phyloP scores from a whole-genome alignment of 2,888 invertebrate genomes.

The Synanthedon vespiformis region DNA sequence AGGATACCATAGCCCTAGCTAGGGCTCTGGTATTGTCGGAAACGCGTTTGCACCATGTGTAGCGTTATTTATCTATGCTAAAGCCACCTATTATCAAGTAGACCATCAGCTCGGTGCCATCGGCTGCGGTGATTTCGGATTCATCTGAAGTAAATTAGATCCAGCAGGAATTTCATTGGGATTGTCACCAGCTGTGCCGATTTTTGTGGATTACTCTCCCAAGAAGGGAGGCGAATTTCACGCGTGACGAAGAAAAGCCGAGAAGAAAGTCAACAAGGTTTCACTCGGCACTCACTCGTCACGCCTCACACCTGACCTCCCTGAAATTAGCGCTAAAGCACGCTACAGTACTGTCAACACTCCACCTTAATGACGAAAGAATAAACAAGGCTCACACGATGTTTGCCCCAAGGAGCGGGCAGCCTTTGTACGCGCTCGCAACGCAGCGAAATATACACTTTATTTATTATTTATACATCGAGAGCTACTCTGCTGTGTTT shows the following conservation, averaged over 20 bases:
- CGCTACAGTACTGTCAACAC: conserved; percentile 41
- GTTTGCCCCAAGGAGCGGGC: conserved; percentile 44
- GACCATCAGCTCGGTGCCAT: too few relatives aligned
- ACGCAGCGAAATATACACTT: conserved; percentile 57
- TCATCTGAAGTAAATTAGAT: too few relatives aligned
- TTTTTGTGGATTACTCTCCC: too few relatives aligned
- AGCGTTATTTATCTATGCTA: too few relatives aligned
- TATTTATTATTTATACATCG: conserved; percentile 67
- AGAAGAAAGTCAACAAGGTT: neutral
- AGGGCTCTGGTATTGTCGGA: too few relatives aligned
- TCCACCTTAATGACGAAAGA: conserved; percentile 61
- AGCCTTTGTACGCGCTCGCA: conserved; percentile 53
- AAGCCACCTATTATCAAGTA: too few relatives aligned
- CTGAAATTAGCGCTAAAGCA: conserved; percentile 55
- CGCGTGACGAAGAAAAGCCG: neutral
- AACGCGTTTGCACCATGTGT: too few relatives aligned
- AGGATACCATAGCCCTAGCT: too few relatives aligned
- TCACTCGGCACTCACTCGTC: conserved; percentile 24
- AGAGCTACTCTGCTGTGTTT: conserved; percentile 57
- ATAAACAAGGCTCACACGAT: conserved; percentile 45
- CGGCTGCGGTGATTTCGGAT: too few relatives aligned
- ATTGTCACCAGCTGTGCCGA: too few relatives aligned
- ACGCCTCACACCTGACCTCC: conserved; percentile 31
- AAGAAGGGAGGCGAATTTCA: too few relatives aligned
- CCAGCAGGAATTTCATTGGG: too few relatives aligned